A percentile compares a stretch with the other conserved stretches of the same genome.
Evolutionary conservation across 2,888 invertebrate species (phyloP).

Genomic region (Hirtodrosophila trivittata): DNA sequence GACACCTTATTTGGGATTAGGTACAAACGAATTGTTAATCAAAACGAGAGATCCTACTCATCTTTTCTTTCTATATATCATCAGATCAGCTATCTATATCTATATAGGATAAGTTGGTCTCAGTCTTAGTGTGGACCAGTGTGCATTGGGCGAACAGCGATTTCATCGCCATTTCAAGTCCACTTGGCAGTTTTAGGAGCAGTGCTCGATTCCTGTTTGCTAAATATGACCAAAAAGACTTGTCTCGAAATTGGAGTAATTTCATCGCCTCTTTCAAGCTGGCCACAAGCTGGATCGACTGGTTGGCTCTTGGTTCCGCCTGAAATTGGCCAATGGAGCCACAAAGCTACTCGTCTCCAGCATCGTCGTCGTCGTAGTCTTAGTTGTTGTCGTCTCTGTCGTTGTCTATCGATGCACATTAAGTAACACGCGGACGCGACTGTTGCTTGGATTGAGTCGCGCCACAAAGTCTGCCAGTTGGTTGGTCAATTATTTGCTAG

Average conservation of each 20-base stretch:
- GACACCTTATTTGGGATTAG: too few relatives aligned
- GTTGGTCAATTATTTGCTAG: slow-evolving; percentile 51
- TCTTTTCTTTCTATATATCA: too few relatives aligned
- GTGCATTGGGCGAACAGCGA: slow-evolving; percentile 57
- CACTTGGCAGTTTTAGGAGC: slow-evolving; percentile 63
- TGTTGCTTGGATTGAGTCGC: slow-evolving; percentile 45
- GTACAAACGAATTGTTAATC: too few relatives aligned
- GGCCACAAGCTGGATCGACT: slow-evolving; percentile 21
- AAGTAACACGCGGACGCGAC: slow-evolving; percentile 67
- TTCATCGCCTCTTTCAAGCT: slow-evolving; percentile 55
- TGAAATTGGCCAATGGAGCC: slow-evolving; percentile 9
- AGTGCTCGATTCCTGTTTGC: slow-evolving; percentile 69
- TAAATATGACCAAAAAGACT: slow-evolving; percentile 80
- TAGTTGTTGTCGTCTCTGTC: slow-evolving; percentile 4
- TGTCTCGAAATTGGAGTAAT: slow-evolving; percentile 81
- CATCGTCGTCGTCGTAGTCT: not conserved
- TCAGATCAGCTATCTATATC: too few relatives aligned
- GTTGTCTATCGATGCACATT: slow-evolving; percentile 61
- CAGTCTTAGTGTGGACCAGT: slow-evolving; percentile 33
- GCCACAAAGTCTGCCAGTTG: slow-evolving; percentile 67
- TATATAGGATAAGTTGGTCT: too few relatives aligned
- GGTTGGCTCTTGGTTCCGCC: slow-evolving; percentile 9
- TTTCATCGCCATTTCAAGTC: slow-evolving; percentile 81
- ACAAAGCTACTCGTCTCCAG: not conserved
- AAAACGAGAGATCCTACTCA: too few relatives aligned